Evolutionary conservation across 2,113 vertebrate genomes (phyloP), one percentile per base, ranked within the genome.

Genomic region (rat (Rattus norvegicus)): DNA sequence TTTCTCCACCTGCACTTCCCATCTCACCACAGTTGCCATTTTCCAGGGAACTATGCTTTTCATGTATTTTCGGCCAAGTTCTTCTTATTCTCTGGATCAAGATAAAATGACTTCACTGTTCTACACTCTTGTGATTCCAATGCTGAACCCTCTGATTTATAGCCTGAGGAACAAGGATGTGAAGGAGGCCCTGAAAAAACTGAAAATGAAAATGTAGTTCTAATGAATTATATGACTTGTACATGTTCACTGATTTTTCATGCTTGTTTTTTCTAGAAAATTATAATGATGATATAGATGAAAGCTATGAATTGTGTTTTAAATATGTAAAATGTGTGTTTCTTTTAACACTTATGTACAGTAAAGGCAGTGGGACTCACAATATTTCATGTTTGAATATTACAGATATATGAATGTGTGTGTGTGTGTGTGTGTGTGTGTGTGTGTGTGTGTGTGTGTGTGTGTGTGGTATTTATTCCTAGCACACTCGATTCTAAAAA

Each of bases 21-120:
- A 95, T 49, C 17, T 96, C 22, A 81, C n/a, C 9, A 61, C 79
- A 22, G 89, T 96, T 6, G 80, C 69, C 0, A 77, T 96, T 54
- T 96, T 92, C 36, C 97, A 97, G 47, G 95, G 94, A 10, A 92
- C 90, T 0, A 0, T 95, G 0, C 69, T 95, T 2, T 97, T 95
- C 26, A 94, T 88, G 90, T 92, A 95, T 13, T 96, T 95, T 20
- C 36, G 72, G 1, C 84, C 95, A 0, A 97, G 84, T 30, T 56
- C 77, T n/a, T 39, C 83, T 0, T 95, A 80, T 16, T 93, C 88
- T 0, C 9, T 91, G 17, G 89, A 92, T 72, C 72, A 95, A 69
- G 94, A 92, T 39, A 95, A 95, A 91, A 63, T 91, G 72, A 87
- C 52, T 1, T 95, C 94, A 4, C 1, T 95, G 5, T 95, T 95